Conservation (phyloP, 1,140 invertebrate genomes). For the Myzus persicae region DNA sequence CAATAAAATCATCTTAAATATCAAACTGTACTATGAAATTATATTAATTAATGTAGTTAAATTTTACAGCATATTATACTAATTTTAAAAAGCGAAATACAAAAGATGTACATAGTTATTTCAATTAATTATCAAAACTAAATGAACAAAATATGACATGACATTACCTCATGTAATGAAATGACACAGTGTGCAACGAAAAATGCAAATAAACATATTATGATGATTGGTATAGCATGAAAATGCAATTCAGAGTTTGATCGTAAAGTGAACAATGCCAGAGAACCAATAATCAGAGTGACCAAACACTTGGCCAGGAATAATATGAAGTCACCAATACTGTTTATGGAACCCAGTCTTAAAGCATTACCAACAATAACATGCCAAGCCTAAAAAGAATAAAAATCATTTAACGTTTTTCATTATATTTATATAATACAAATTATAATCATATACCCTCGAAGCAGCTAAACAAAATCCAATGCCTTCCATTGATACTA, state of each 20-base stretch:
- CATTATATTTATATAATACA: background rate
- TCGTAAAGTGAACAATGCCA: slow-evolving; percentile 79
- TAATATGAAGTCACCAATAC: slow-evolving; percentile 92
- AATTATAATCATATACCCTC: slow-evolving; percentile 70
- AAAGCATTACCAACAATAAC: slow-evolving; percentile 84
- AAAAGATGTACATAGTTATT: background rate
- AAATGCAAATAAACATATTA: slow-evolving; percentile 89
- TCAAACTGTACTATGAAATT: background rate
- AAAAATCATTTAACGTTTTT: slow-evolving; percentile 33
- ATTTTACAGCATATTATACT: background rate
- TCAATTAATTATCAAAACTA: background rate
- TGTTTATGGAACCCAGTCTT: slow-evolving; percentile 90
- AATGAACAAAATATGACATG: background rate
- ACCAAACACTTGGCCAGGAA: slow-evolving; percentile 92
- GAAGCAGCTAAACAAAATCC: slow-evolving; percentile 83
- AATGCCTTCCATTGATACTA: slow-evolving; percentile 85
- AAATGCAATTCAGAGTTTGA: slow-evolving; percentile 77
- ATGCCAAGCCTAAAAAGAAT: slow-evolving; percentile 77
- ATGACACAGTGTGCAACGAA: slow-evolving; percentile 93
- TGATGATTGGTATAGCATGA: slow-evolving; percentile 84
- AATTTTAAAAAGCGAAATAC: background rate
- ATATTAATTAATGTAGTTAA: background rate
- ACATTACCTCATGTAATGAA: slow-evolving; percentile 87
- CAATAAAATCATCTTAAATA: background rate
- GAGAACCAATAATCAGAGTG: slow-evolving; percentile 77